Base-by-base conservation (phyloP, 2,797 vertebrate genomes). In the Tinamus major region DNA sequence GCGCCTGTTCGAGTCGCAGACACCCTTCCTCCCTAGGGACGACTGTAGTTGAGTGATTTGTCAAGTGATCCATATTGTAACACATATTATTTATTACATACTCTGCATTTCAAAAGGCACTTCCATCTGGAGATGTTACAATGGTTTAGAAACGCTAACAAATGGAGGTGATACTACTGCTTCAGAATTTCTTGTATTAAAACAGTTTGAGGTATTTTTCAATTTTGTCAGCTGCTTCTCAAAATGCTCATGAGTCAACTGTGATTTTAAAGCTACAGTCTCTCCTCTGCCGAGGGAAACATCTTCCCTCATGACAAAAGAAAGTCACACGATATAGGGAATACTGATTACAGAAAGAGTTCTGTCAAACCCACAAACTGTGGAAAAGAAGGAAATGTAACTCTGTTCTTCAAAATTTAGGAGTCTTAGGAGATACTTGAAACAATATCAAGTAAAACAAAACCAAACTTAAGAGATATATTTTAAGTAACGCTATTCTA, bases 1-100 rank as follows among this genome's bases (percentile, higher is more conserved):
- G 77, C 49, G 56, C 24, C 56, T 86, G 39, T 79, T 89, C 56
- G 92, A 94, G 85, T 82, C 42, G 58, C 37, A 95, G 64, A 68
- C 68, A 69, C 42, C 49, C 49, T 90, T 89, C 65, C 58, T 94
- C 83, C 78, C 64, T 72, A 74, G 91, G 92, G 89, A 88, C 29
- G 39, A 77, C 53, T 88, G 87, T 41, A 91, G 93, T 93, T 91
- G 79, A 92, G 94, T 77, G 71, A 91, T 95, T 88, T 93, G 71
- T 95, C 87, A 95, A 93, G 93, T 90, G 78, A 93, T 88, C 33
- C 8, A 55, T 75, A 64, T 39, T 90, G 53, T 79, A 95, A 86
- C 77, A 95, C 56, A 1, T 68, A 65, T 87, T 92, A 93, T 95
- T 96, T 96, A 95, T 93, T 93, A 93, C 70, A 68, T 85, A 77